Percentiles rank a stretch among this genome's conserved stretches.
Conservation (phyloP, 2,113 vertebrate species). For the Nipponia nippon region DNA sequence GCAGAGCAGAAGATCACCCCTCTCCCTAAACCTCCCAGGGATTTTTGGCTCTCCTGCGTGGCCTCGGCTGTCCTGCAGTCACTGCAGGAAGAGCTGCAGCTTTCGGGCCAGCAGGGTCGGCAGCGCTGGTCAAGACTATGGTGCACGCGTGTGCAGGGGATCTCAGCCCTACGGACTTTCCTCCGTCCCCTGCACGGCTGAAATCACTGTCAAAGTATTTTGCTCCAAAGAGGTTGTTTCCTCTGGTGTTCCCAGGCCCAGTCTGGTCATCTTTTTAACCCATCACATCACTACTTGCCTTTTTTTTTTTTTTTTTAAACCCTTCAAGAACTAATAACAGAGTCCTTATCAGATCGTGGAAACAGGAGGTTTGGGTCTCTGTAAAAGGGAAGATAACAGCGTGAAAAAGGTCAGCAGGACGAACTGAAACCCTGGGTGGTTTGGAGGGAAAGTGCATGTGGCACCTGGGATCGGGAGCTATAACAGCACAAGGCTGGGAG, state of each 20-base stretch:
- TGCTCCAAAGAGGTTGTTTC: not conserved
- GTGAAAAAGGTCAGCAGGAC: not conserved
- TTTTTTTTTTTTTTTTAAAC: not conserved
- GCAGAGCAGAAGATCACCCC: not conserved
- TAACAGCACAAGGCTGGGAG: not conserved
- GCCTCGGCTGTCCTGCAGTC: not conserved
- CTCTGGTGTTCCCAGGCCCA: rapidly evolving
- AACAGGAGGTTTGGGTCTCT: not conserved
- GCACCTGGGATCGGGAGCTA: rapidly evolving
- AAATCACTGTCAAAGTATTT: not conserved
- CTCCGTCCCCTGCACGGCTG: not conserved
- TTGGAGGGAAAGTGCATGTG: not conserved
- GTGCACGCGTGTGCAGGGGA: not conserved
- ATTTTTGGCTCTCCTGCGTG: not conserved
- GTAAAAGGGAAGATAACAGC: not conserved
- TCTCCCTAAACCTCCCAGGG: not conserved
- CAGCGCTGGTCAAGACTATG: not conserved
- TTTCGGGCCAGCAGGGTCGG: rapidly evolving
- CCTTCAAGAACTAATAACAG: not conserved
- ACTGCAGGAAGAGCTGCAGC: not conserved
- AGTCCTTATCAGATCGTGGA: not conserved
- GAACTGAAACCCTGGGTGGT: not conserved
- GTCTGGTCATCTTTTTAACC: not conserved
- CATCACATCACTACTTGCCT: not conserved
- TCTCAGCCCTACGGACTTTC: not conserved